Evolutionary conservation across 1,140 invertebrate species (phyloP), one percentile per base, ranked within the genome.

Genomic region (Helicoverpa armigera): DNA sequence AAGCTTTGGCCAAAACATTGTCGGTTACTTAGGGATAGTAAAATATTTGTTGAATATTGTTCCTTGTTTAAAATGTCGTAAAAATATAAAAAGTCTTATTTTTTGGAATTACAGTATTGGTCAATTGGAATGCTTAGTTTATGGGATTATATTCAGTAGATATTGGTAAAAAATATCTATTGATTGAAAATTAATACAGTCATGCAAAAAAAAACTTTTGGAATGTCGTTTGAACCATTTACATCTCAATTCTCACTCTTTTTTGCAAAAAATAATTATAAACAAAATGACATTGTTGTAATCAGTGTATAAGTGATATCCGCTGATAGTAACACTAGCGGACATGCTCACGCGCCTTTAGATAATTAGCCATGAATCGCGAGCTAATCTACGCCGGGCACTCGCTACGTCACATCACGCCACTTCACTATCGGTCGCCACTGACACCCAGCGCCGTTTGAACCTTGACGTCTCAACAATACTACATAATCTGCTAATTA

Each of bases 391-490:
- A 67, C 23, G 75, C 48, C 58, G 58, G 43, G 5, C 54, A 48
- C 35, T 51, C 51, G 29, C 35, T 78, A 88, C 89, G 90, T 89
- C 87, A 91, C 90, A 93, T 94, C 92, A 86, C 91, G 90, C 93
- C 93, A 93, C 92, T 81, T 82, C 82, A 81, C 89, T 93, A 92
- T 92, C 92, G 83, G 63, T 60, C 29, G 51, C 60, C 31, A 51
- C 60, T 54, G 74, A 82, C 84, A 87, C 72, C 72, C 60, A 72
- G 43, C 75, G 35, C 2, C 23, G 67, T 35, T 81, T 87, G 87
- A 92, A 90, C 91, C 89, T 90, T 92, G 90, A 89, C 90, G 88
- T 75, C 73, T 65, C 70, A 82, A 84, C 81, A 77, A 78, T 67
- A 72, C 60, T 35, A 83, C 73, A 35, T 61, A 61, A 75, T 61